Conservation (phyloP, 2,888 invertebrate genomes). For the Unio pictorum region DNA sequence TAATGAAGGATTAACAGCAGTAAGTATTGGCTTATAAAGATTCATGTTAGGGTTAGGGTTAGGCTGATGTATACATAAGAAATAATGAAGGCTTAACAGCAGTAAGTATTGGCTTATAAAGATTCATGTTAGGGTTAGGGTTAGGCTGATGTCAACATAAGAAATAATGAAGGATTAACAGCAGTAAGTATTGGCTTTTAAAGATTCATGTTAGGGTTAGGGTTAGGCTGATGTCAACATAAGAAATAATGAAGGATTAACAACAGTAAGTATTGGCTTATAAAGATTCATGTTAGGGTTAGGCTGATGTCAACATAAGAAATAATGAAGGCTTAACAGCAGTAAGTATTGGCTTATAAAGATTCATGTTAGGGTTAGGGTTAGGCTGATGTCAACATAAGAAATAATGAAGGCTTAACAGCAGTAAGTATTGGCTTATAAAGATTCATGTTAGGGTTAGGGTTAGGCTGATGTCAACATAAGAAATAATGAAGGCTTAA, state of each 20-base stretch:
- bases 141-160: slow-evolving; percentile 65
- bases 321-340: slow-evolving; percentile 69
- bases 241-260: slow-evolving; percentile 67
- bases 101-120: slow-evolving; percentile 36
- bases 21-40: slow-evolving; percentile 27
- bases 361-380: too few species aligned
- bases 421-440: slow-evolving; percentile 45
- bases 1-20: slow-evolving; percentile 67
- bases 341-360: slow-evolving; percentile 36
- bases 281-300: too few species aligned
- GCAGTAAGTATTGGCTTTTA: slow-evolving; percentile 45
- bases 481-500: slow-evolving; percentile 67
- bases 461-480: slow-evolving; percentile 67
- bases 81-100: slow-evolving; percentile 69
- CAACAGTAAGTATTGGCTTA: slow-evolving; percentile 51
- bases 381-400: slow-evolving; percentile 65
- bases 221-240: slow-evolving; percentile 67
- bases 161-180: slow-evolving; percentile 68
- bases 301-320: slow-evolving; percentile 64
- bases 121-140: too few species aligned
- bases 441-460: too few species aligned
- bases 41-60: too few species aligned
- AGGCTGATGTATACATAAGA: slow-evolving; percentile 64
- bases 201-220: too few species aligned
- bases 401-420: slow-evolving; percentile 68